These are phyloP conservation scores for Leptinotarsa defecta DNA, from an alignment of 1,140 invertebrate genomes.

Conservation along the genomic window DNA sequence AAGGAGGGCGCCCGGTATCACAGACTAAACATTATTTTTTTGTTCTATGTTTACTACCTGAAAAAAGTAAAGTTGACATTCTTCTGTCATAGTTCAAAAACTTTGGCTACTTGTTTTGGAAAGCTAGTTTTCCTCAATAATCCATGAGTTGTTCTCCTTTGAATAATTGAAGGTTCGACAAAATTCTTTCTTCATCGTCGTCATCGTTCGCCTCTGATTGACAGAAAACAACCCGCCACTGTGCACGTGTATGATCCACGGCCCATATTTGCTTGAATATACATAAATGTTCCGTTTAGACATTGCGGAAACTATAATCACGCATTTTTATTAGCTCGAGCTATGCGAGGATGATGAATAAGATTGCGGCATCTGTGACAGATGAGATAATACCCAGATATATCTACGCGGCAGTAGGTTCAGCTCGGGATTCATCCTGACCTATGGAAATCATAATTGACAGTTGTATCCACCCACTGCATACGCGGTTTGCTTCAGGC, in stretches of 20 bases:
- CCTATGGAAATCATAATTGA: constrained; percentile 3
- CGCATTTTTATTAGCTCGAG: constrained; percentile 17
- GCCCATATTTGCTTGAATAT: not conserved
- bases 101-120: too few relatives aligned
- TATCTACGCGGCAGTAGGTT: not conserved
- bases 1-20: too few relatives aligned
- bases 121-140: too few relatives aligned
- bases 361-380: constrained; percentile 23
- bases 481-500: not conserved
- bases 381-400: constrained; percentile 22
- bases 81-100: too few relatives aligned
- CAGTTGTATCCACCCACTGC: not conserved
- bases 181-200: too few relatives aligned
- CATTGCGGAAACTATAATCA: constrained; percentile 26
- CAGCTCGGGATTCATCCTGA: not conserved
- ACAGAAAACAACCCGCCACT: not conserved
- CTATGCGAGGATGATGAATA: constrained; percentile 18
- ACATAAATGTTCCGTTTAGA: constrained; percentile 1
- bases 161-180: too few relatives aligned
- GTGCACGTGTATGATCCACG: not conserved
- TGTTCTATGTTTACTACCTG: too few relatives aligned
- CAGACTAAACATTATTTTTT: too few relatives aligned
- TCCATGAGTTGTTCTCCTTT: too few relatives aligned
- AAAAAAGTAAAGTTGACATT: too few relatives aligned
- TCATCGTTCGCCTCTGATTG: not conserved